These are phyloP conservation scores for Acrobasis consociella DNA, from an alignment of 2,888 invertebrate genomes.

Conservation along the genomic window DNA sequence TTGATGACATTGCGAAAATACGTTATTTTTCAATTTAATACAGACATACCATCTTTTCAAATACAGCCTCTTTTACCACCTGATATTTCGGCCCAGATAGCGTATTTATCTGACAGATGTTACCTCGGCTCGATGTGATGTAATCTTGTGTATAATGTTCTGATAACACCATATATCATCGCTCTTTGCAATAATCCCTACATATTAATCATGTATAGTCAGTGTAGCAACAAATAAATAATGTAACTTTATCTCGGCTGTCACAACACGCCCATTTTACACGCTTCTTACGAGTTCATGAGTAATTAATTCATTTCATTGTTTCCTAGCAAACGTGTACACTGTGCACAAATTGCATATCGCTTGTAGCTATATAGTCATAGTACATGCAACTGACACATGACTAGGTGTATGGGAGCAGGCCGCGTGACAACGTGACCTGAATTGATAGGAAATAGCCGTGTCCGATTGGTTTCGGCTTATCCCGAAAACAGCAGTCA, in stretches of 20 bases:
- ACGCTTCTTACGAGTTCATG: slow-evolving; percentile 9
- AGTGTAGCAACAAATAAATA: neutral
- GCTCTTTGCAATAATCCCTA: neutral
- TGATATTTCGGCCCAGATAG: no score
- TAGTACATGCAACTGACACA: slow-evolving; percentile 36
- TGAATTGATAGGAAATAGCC: slow-evolving; percentile 57
- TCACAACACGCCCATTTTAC: slow-evolving; percentile 4
- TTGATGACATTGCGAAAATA: no score
- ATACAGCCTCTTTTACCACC: no score
- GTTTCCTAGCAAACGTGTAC: neutral
- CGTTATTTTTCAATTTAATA: no score
- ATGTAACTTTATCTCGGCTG: neutral
- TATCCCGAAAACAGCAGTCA: slow-evolving; percentile 4
- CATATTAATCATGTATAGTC: neutral
- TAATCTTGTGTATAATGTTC: slow-evolving; percentile 2
- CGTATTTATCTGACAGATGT: neutral
- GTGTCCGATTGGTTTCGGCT: slow-evolving; percentile 32
- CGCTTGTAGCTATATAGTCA: neutral
- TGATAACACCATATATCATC: slow-evolving; percentile 5
- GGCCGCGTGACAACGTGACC: slow-evolving; percentile 47
- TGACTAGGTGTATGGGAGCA: slow-evolving; percentile 15
- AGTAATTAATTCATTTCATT: neutral
- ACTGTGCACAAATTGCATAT: neutral
- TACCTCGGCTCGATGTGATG: neutral
- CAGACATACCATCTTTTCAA: no score